Conservation (phyloP, 2,797 vertebrate species). For the Apogon talboti region DNA sequence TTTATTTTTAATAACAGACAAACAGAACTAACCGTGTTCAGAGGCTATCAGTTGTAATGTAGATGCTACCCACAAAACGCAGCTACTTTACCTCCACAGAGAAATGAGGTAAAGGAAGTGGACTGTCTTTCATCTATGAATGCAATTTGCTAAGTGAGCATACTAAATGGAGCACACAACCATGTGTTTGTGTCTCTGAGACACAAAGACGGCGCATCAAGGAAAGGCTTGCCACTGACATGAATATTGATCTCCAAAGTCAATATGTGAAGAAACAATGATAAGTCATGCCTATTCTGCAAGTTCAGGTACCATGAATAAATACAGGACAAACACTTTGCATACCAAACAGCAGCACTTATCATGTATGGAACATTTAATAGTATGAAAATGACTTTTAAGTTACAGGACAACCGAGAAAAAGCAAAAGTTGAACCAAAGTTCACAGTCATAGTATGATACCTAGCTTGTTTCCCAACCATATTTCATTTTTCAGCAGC, state of each 20-base stretch:
- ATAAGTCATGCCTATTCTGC: conserved; percentile 11
- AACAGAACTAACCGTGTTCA: background rate
- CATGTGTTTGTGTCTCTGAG: background rate
- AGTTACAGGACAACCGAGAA: background rate
- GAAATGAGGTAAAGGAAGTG: conserved; percentile 2
- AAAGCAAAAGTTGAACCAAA: background rate
- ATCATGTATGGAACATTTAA: background rate
- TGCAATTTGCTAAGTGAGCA: conserved; percentile 31
- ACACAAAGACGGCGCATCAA: background rate
- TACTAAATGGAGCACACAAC: conserved; percentile 19
- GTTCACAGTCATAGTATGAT: conserved; percentile 9
- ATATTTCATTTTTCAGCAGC: conserved; percentile 13
- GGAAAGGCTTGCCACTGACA: conserved; percentile 15
- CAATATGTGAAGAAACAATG: conserved; percentile 22
- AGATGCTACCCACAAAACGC: conserved; percentile 20
- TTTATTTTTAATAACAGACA: conserved; percentile 6
- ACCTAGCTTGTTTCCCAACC: background rate
- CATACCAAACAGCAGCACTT: background rate
- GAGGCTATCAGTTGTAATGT: conserved; percentile 15
- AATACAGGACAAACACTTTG: background rate
- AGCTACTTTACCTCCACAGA: conserved; percentile 9
- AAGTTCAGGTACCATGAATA: background rate
- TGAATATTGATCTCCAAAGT: conserved; percentile 20
- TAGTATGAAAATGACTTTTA: background rate
- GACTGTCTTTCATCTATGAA: conserved; percentile 24